phyloP scores from a whole-genome alignment of 2,888 invertebrate species.

The Malachius bipustulatus region DNA sequence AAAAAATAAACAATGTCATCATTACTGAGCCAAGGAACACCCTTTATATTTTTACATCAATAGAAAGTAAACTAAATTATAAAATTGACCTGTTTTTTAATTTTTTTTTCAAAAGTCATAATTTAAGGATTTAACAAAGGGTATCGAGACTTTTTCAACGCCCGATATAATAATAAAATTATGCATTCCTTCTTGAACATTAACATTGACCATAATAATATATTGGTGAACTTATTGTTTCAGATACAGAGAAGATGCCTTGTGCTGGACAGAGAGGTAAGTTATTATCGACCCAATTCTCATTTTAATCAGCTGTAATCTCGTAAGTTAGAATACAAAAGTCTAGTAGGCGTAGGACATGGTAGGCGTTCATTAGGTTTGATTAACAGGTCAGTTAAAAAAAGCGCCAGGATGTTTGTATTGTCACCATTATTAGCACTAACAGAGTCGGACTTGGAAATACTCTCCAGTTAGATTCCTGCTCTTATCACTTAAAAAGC shows the following conservation, averaged over 20 bases:
- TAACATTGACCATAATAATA: background rate
- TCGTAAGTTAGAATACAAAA: slow-evolving; percentile 19
- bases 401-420: slow-evolving; percentile 11
- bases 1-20: too few species aligned
- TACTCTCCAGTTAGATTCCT: too few species aligned
- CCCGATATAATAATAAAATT: background rate
- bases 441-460: too few species aligned
- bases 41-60: too few species aligned
- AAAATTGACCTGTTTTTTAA: too few species aligned
- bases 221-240: slow-evolving; percentile 34
- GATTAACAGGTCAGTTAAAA: slow-evolving; percentile 19
- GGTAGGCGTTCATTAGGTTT: slow-evolving; percentile 21
- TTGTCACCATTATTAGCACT: too few species aligned
- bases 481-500: too few species aligned
- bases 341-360: slow-evolving; percentile 20
- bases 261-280: slow-evolving; percentile 86
- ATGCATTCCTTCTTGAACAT: too few species aligned
- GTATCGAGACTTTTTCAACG: slow-evolving; percentile 2
- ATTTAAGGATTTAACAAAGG: background rate
- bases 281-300: too few species aligned
- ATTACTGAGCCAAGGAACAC: too few species aligned
- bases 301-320: too few species aligned
- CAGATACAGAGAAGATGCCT: slow-evolving; percentile 79
- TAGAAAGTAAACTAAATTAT: too few species aligned
- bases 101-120: background rate